Evolutionary conservation across 2,888 invertebrate species (phyloP).

Genomic region (Rhingia campestris): DNA sequence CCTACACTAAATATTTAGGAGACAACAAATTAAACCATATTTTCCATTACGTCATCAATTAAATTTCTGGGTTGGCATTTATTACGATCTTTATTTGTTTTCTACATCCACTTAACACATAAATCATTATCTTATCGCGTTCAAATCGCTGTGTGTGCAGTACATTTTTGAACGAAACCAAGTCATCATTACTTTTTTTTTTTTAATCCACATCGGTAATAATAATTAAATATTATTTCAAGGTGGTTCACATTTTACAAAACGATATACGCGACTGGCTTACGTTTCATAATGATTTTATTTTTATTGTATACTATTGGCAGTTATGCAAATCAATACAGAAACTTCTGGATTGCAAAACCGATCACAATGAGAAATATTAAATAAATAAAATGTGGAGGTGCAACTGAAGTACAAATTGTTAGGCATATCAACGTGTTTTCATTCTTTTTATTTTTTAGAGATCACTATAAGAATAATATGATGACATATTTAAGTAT

Average conservation of each 20-base stretch:
- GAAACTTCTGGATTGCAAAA: slow-evolving; percentile 43
- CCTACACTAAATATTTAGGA: slow-evolving; percentile 28
- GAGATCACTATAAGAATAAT: too few relatives aligned
- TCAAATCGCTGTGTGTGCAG: slow-evolving; percentile 48
- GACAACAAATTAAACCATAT: neutral
- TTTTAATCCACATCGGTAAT: slow-evolving; percentile 42
- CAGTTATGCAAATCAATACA: slow-evolving; percentile 55
- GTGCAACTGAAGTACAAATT: too few relatives aligned
- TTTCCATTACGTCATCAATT: slow-evolving; percentile 27
- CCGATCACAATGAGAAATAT: neutral
- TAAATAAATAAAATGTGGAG: too few relatives aligned
- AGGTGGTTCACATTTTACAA: slow-evolving; percentile 43
- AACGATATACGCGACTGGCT: slow-evolving; percentile 44
- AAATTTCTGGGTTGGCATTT: neutral
- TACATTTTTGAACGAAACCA: slow-evolving; percentile 32
- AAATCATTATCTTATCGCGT: slow-evolving; percentile 60
- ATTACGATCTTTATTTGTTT: slow-evolving; percentile 27
- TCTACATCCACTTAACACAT: slow-evolving; percentile 23
- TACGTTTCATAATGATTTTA: slow-evolving; percentile 26
- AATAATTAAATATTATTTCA: slow-evolving; percentile 51
- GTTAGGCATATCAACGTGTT: too few relatives aligned
- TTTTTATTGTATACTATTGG: slow-evolving; percentile 17
- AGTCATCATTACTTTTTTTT: slow-evolving; percentile 12
- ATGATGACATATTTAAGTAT: too few relatives aligned
- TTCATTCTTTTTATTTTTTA: too few relatives aligned